A percentile compares a stretch with the other conserved stretches of the same genome.
These are phyloP conservation scores for Nothocercus julius DNA, from an alignment of 2,113 vertebrate species.

Conservation along the genomic window DNA sequence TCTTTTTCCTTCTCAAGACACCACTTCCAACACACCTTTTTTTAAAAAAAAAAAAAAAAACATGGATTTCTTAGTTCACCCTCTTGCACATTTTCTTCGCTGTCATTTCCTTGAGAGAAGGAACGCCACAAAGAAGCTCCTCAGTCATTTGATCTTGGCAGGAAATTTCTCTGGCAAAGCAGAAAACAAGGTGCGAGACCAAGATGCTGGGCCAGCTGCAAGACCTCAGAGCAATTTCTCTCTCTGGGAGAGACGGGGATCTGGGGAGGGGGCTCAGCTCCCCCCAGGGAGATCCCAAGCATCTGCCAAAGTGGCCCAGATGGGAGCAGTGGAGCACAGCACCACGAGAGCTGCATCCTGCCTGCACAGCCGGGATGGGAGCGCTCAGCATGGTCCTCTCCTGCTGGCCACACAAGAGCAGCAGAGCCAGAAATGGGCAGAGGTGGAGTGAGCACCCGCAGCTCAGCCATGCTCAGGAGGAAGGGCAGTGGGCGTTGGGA, in stretches of 20 bases:
- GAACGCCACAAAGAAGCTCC: background rate
- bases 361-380: background rate
- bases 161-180: background rate
- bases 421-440: background rate
- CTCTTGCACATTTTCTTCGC: background rate
- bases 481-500: background rate
- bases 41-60: background rate
- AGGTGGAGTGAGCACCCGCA: background rate
- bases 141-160: background rate
- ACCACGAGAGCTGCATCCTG: background rate
- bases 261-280: background rate
- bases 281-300: fast-evolving
- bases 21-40: background rate
- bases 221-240: fast-evolving
- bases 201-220: background rate
- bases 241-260: background rate
- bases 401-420: fast-evolving
- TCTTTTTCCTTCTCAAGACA: background rate
- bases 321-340: background rate
- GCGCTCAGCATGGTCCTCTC: background rate
- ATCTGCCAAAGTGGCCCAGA: background rate
- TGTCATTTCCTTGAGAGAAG: background rate
- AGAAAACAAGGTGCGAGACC: background rate
- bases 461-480: fast-evolving
- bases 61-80: background rate